Conservation (phyloP, 2,113 vertebrate genomes). For the Tachysurus fulvidraco region DNA sequence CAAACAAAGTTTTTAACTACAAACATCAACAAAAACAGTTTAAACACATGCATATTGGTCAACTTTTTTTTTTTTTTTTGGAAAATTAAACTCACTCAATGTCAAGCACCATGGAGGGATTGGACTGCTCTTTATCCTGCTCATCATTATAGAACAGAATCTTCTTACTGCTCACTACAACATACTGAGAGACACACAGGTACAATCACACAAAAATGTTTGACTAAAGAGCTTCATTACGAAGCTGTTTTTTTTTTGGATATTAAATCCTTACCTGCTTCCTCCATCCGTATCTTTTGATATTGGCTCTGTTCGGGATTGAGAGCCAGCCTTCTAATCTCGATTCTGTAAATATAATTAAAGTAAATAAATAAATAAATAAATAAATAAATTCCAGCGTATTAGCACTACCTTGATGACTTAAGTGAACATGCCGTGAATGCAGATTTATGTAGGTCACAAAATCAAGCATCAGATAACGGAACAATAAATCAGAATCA, state of each 20-base stretch:
- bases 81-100: constrained; percentile 86
- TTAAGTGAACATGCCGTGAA: constrained; percentile 64
- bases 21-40: background rate
- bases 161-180: constrained; percentile 99
- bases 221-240: background rate
- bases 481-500: constrained; percentile 30
- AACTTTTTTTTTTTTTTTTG: background rate
- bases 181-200: constrained; percentile 80
- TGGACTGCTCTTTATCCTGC: constrained; percentile 95
- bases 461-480: background rate
- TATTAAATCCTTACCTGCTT: constrained; percentile 83
- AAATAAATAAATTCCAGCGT: background rate
- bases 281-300: constrained; percentile 97
- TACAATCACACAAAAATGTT: constrained; percentile 20
- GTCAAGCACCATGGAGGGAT: constrained; percentile 97
- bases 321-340: constrained; percentile 98
- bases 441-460: background rate
- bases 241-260: no score
- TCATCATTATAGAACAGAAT: constrained; percentile 98
- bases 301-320: constrained; percentile 93
- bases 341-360: constrained; percentile 78
- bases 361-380: background rate
- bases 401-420: background rate
- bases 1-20: background rate
- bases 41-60: background rate